These are phyloP conservation scores for Ptychochromis oligacanthus DNA, from an alignment of 2,113 vertebrate species.

Conservation along the genomic window DNA sequence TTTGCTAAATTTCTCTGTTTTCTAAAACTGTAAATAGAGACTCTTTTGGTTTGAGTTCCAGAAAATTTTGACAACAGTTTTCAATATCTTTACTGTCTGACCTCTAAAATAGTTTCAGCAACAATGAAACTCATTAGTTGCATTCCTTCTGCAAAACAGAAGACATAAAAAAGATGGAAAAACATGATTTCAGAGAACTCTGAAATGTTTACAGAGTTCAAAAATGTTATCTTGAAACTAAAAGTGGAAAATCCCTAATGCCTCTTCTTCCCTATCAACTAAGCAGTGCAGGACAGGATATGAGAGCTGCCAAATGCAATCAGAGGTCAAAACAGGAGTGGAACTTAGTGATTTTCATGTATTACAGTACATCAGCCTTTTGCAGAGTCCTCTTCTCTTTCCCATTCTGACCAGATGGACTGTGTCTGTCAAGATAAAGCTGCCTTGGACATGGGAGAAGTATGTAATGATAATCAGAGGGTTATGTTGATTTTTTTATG, in stretches of 20 bases:
- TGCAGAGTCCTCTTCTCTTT: conserved; percentile 19
- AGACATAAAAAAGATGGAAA: neutral
- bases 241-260: conserved; percentile 30
- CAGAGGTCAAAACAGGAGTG: conserved; percentile 51
- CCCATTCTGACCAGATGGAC: conserved; percentile 43
- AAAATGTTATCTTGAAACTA: conserved; percentile 25
- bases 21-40: neutral
- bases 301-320: conserved; percentile 31
- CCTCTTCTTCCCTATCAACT: conserved; percentile 10
- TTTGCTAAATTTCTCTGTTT: neutral
- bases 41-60: neutral
- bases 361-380: conserved; percentile 43
- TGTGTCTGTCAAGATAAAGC: conserved; percentile 49
- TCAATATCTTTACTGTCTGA: too few relatives aligned
- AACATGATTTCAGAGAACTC: neutral
- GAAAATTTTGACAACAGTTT: neutral
- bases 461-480: conserved; percentile 22
- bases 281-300: conserved; percentile 40
- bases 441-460: conserved; percentile 50
- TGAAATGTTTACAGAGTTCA: conserved; percentile 23
- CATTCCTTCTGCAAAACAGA: too few relatives aligned
- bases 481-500: conserved; percentile 22
- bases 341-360: conserved; percentile 30
- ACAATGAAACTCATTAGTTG: too few relatives aligned
- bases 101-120: too few relatives aligned